Evolutionary conservation across 2,888 invertebrate genomes (phyloP).

Genomic region (Calliopum simillimum): DNA sequence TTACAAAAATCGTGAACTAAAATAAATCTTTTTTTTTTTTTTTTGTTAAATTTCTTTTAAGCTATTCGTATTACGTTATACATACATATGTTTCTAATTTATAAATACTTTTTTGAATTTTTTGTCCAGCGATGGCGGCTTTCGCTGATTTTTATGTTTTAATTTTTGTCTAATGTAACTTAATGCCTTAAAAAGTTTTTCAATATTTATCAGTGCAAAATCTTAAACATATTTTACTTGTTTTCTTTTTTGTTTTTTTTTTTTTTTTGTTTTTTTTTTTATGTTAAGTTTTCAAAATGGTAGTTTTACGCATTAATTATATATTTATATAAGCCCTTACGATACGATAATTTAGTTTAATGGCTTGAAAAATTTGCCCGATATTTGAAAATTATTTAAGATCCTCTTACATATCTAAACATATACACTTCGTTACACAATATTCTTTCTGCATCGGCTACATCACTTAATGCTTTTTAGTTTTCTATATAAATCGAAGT

Average conservation of each 20-base stretch:
- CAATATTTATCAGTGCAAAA: slow-evolving; percentile 30
- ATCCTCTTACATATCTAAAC: neutral
- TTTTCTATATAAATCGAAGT: neutral
- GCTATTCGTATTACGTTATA: neutral
- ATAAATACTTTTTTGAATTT: slow-evolving; percentile 11
- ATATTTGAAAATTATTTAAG: no score
- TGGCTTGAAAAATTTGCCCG: no score
- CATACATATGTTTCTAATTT: slow-evolving; percentile 5
- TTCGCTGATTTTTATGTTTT: slow-evolving; percentile 30
- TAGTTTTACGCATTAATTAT: neutral
- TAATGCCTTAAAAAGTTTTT: slow-evolving; percentile 30
- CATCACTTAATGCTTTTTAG: slow-evolving; percentile 21
- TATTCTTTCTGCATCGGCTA: neutral
- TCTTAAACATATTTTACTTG: slow-evolving; percentile 38
- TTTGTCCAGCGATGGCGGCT: slow-evolving; percentile 43
- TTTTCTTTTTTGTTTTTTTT: slow-evolving; percentile 44
- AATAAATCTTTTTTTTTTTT: neutral
- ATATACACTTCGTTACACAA: slow-evolving; percentile 1
- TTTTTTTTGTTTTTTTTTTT: slow-evolving; percentile 20
- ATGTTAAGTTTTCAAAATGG: slow-evolving; percentile 5
- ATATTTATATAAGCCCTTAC: neutral
- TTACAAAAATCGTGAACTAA: slow-evolving; percentile 17
- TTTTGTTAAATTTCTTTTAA: neutral
- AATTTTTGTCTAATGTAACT: slow-evolving; percentile 29
- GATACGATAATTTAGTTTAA: no score